These are phyloP conservation scores for Tokudaia muenninki DNA, from an alignment of 2,797 vertebrate genomes.

Conservation along the genomic window DNA sequence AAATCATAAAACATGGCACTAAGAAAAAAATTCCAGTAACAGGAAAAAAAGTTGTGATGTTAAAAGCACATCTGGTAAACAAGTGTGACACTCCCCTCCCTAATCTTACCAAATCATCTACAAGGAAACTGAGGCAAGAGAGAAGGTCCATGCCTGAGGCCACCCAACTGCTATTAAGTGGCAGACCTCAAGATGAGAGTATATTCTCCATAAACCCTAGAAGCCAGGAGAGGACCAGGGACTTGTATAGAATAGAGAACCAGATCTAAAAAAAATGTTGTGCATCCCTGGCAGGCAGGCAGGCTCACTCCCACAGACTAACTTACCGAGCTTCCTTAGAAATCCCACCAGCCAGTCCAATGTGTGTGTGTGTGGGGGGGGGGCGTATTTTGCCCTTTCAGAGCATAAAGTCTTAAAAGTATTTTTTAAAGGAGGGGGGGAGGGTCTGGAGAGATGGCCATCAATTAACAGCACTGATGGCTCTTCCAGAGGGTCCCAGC, in stretches of 20 bases:
- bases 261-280: neutral
- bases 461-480: neutral
- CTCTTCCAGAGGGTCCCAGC: neutral
- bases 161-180: too few species aligned
- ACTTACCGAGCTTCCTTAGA: neutral
- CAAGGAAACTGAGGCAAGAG: neutral
- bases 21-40: neutral
- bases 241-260: constrained; percentile 30
- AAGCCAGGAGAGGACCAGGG: constrained; percentile 7
- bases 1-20: neutral
- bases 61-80: neutral
- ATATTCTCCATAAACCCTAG: constrained; percentile 6
- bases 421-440: neutral
- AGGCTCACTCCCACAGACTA: neutral
- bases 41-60: neutral
- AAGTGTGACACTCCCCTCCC: too few species aligned
- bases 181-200: neutral
- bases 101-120: neutral
- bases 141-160: neutral
- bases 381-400: neutral
- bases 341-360: neutral
- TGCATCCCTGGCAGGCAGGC: neutral
- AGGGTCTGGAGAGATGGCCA: neutral
- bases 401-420: neutral
- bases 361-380: too few species aligned